Evolutionary conservation across 2,888 invertebrate species (phyloP), one percentile per base, ranked within the genome.

Genomic region (Cybosia mesomella): DNA sequence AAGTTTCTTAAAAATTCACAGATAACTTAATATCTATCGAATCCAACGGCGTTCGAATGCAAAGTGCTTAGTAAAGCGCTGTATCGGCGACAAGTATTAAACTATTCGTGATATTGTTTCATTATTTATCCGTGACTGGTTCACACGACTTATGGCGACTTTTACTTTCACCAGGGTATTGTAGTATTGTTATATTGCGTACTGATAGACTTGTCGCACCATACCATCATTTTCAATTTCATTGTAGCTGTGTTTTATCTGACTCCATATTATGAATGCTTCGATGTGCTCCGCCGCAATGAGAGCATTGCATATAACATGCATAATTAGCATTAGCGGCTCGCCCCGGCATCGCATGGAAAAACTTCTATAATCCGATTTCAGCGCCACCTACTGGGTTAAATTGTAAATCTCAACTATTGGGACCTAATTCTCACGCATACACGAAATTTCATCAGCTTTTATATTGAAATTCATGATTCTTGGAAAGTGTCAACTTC

Each of bases 121-220:
- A 66, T 75, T 66, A 71, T 64, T 36, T 58, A 74, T 67, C 70
- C 86, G 84, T 85, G 86, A 85, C 85, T 81, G 1, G 84, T 79
- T 83, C 83, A 76, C 85, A 85, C 85, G 85, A 85, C 79, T 79
- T 76, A 66, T 73, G 71, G 62, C 75, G 66, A 64, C 76, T 80
- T 83, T 85, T 83, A 85, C 86, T 85, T 85, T 85, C 80, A 76
- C 85, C 57, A 22, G 22, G 65, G 55, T 57, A 74, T 74, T 73
- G 73, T 78, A 63, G 68, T 43, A 36, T 55, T 11, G 49, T 49
- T 63, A 34, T 57, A 58, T 36, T 39, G 24, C 55, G 36, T 39
- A 61, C 36, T 22, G 49, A 58, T 62, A 21, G 15, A 32, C 24
- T 43, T 34, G 55, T 57, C 58, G n/a, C 62, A 43, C 22, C 36